Evolutionary conservation across 2,113 vertebrate species (phyloP).

Genomic region (Chionis minor): DNA sequence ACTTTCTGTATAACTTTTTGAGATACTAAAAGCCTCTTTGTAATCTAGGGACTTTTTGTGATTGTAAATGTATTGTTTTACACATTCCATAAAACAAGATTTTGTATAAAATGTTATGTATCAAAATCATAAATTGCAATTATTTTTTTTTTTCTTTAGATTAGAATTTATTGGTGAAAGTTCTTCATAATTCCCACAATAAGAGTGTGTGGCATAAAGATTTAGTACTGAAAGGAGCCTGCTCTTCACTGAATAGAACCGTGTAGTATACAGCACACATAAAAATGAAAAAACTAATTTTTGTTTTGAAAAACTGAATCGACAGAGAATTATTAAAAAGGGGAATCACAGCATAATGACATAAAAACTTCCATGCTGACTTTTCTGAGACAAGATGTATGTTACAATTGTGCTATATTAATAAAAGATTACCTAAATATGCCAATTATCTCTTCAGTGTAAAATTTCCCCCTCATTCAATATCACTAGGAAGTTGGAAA

Average conservation of each 20-base stretch:
- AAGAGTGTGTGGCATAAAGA: not conserved
- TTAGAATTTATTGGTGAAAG: not conserved
- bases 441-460: constrained; percentile 43
- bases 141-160: not conserved
- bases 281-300: constrained; percentile 18
- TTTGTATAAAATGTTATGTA: not conserved
- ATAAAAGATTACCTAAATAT: constrained; percentile 52
- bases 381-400: constrained; percentile 51
- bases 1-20: not conserved
- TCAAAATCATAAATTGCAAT: not conserved
- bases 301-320: not conserved
- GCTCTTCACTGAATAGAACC: not conserved
- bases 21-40: not conserved
- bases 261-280: not conserved
- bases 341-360: constrained; percentile 30
- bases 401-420: constrained; percentile 51
- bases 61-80: not conserved
- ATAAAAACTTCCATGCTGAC: constrained; percentile 58
- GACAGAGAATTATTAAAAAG: constrained; percentile 47
- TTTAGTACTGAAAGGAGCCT: not conserved
- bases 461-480: constrained; percentile 1
- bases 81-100: not conserved
- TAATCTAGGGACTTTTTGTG: not conserved
- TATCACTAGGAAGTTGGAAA: not conserved
- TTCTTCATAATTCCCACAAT: not conserved